Evolutionary conservation across 1,140 invertebrate species (phyloP), one percentile per base, ranked within the genome.

Genomic region (Sycophaga agraensis): DNA sequence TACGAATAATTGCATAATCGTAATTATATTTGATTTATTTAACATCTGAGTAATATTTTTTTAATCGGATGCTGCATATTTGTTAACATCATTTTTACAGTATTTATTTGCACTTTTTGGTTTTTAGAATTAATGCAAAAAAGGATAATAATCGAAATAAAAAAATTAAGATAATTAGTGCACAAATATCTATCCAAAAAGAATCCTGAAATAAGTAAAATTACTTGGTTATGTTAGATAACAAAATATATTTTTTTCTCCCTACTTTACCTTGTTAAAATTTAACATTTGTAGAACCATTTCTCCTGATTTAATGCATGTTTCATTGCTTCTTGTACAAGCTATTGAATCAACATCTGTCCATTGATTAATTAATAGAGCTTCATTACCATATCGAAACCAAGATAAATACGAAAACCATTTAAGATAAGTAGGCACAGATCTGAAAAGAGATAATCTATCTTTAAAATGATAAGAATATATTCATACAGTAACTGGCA

Each of bases 391-490:
- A 76, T 96, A 98, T 46, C 90, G 87, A 80, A 98, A 97, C 94
- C 96, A 98, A 0, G 94, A 97, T 16, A 98, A 76, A 77, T 96
- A 93, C 14, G 93, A 92, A 55, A 98, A 80, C 93, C 95, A 97
- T 51, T 88, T 83, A 54, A 98, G 90, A 71, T 96, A 98, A 0
- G 82, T 75, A 1, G 95, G 96, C 19, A 97, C 87, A 0, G 93
- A 94, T 2, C 90, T 92, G 66, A 34, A 50, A 34, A 17, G 3
- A 26, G 17, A 14, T 7, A 28, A 31, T 28, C 24, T 42, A 17
- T 16, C 5, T 16, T 42, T 19, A 19, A 42, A 42, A 39, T 39
- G n/a, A n/a, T n/a, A n/a, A n/a, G n/a, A n/a, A n/a, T n/a, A n/a
- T n/a, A n/a, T n/a, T n/a, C n/a, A n/a, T n/a, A n/a, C n/a, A n/a